Evolutionary conservation across 2,113 vertebrate genomes (phyloP), one percentile per base, ranked within the genome.

Genomic region (Cyprinodon brontotheroides): DNA sequence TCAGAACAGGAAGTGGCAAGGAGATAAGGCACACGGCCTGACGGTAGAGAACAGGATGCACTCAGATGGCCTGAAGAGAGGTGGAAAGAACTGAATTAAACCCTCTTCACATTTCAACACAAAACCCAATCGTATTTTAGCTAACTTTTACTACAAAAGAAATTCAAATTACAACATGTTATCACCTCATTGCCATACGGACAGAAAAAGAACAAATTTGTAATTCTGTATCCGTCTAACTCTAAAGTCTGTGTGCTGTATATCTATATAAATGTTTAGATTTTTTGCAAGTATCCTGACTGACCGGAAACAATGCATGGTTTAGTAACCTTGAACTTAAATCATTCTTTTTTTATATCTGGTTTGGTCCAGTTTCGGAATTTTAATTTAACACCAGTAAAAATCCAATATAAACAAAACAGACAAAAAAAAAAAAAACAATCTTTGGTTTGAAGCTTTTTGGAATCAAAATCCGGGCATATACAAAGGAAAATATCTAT

Each of bases 1-100:
- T 99, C 98, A 22, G 98, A 97, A 78, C 98, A 99, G n/a, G 96
- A 96, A 73, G 97, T 98, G 82, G 96, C 97, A 72, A 99, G 91
- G 76, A 99, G 96, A 86, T 98, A 98, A 20, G 98, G 98, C 47
- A 98, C 96, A 78, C 91, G 94, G 70, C 95, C 96, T 10, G 95
- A 93, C 61, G 97, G 98, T 91, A 98, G 96, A 89, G 98, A 93
- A 68, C 97, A 98, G 8, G 97, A 99, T 8, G 94, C 94, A 87
- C 98, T 99, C 86, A 98, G 90, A 80, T 98, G 98, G 77, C 97
- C 98, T 99, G 83, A 72, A 89, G 89, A 63, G 4, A 75, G 61
- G n/a, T 1, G 15, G 80, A 1, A 45, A 63, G 12, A 39, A 13
- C 38, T 0, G n/a, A 69, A 20, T 57, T 57, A 57, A 53, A 53